These are phyloP conservation scores for Acrobasis consociella DNA, from an alignment of 2,888 invertebrate genomes.

Conservation along the genomic window DNA sequence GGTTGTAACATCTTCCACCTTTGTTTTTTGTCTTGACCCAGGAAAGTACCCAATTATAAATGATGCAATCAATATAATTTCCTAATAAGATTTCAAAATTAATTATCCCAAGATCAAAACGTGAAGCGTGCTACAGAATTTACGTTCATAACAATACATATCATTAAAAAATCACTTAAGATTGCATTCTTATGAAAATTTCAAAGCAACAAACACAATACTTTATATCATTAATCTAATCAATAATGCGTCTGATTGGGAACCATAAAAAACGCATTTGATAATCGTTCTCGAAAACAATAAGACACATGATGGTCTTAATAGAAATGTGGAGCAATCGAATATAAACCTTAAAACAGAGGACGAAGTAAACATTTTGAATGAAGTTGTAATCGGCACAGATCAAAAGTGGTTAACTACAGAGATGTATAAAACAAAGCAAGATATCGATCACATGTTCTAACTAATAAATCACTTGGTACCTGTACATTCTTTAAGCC, in stretches of 20 bases:
- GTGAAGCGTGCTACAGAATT: slow-evolving; percentile 5
- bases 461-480: slow-evolving; percentile 20
- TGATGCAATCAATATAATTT: background rate
- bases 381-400: slow-evolving; percentile 1
- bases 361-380: background rate
- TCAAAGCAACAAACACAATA: slow-evolving; percentile 22
- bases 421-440: slow-evolving; percentile 13
- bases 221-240: slow-evolving; percentile 63
- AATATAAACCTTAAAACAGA: background rate
- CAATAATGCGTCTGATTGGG: slow-evolving; percentile 46
- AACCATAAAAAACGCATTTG: slow-evolving; percentile 15
- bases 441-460: slow-evolving; percentile 10
- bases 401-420: slow-evolving; percentile 9
- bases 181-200: slow-evolving; percentile 37
- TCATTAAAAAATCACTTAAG: slow-evolving; percentile 39
- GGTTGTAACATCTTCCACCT: no score
- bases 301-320: slow-evolving; percentile 6
- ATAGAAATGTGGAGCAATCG: background rate
- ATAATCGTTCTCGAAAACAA: slow-evolving; percentile 11
- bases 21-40: no score
- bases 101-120: slow-evolving; percentile 18
- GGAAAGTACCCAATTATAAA: no score
- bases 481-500: background rate
- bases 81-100: slow-evolving; percentile 9
- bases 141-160: slow-evolving; percentile 11